Evolutionary conservation across 2,797 vertebrate species (phyloP).

Genomic region (Melanotaenia nigrans): DNA sequence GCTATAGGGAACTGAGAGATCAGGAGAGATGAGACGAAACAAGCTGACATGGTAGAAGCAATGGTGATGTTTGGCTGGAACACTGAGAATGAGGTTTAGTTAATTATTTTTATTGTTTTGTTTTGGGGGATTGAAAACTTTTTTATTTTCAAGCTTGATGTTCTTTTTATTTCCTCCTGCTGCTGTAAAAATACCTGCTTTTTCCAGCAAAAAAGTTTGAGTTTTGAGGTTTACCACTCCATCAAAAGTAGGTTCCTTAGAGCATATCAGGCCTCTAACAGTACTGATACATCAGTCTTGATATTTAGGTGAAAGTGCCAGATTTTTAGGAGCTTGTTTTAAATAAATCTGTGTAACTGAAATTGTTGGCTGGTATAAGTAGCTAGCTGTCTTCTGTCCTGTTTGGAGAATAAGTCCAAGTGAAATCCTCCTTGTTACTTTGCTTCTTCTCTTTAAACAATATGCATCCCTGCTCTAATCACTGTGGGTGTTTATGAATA

Average conservation of each 20-base stretch:
- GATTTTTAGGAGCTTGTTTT: conserved; percentile 44
- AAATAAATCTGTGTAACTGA: conserved; percentile 47
- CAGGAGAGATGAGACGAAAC: conserved; percentile 13
- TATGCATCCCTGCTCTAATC: conserved; percentile 42
- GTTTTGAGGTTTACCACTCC: conserved; percentile 38
- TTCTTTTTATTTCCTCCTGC: conserved; percentile 50
- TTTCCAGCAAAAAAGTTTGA: conserved; percentile 40
- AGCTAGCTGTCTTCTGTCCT: conserved; percentile 46
- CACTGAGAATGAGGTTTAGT: conserved; percentile 44
- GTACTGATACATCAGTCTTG: conserved; percentile 50
- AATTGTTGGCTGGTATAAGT: conserved; percentile 49
- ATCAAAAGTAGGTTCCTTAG: conserved; percentile 38
- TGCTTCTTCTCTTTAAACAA: conserved; percentile 15
- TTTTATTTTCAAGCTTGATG: conserved; percentile 33
- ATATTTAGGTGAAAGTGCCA: conserved; percentile 65
- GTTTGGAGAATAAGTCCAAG: conserved; percentile 31
- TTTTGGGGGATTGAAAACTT: conserved; percentile 46
- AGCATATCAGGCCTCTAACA: conserved; percentile 47
- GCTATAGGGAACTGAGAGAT: conserved; percentile 65
- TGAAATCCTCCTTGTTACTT: neutral
- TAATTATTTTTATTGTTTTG: conserved; percentile 22
- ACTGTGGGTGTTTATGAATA: conserved; percentile 25
- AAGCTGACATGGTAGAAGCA: conserved; percentile 28
- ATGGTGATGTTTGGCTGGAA: conserved; percentile 41
- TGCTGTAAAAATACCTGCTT: conserved; percentile 67